Percentiles rank a stretch among this genome's conserved stretches.
These are phyloP conservation scores for Boloria selene DNA, from an alignment of 2,888 invertebrate species.

Conservation along the genomic window DNA sequence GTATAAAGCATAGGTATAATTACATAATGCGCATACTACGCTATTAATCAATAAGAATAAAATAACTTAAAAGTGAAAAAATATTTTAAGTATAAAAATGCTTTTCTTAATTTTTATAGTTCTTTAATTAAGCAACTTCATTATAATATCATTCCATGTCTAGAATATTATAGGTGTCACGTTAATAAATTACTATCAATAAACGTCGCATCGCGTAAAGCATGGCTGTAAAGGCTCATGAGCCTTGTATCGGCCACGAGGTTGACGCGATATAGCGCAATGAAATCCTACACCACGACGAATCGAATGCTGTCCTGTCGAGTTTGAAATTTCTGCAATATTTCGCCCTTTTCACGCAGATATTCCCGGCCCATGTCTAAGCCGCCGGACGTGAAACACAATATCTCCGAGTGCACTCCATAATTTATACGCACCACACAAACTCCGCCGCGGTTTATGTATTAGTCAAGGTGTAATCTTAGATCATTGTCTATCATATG, in stretches of 20 bases:
- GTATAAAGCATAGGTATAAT: too few species aligned
- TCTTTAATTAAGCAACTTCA: too few species aligned
- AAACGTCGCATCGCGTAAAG: slow-evolving; percentile 56
- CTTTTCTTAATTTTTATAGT: too few species aligned
- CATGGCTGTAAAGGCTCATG: slow-evolving; percentile 56
- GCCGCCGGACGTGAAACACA: slow-evolving; percentile 80
- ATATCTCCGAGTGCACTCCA: slow-evolving; percentile 74
- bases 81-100: too few species aligned
- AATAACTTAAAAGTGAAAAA: too few species aligned
- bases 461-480: slow-evolving; percentile 63
- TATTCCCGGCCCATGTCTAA: slow-evolving; percentile 77
- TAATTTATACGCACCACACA: slow-evolving; percentile 72
- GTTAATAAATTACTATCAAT: slow-evolving; percentile 67
- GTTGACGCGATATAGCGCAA: slow-evolving; percentile 70
- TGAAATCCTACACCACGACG: slow-evolving; percentile 80
- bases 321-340: slow-evolving; percentile 81
- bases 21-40: not conserved
- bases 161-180: slow-evolving; percentile 3
- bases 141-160: too few species aligned
- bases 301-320: slow-evolving; percentile 81
- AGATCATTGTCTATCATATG: slow-evolving; percentile 53
- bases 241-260: slow-evolving; percentile 55
- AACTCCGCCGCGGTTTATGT: slow-evolving; percentile 57
- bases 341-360: slow-evolving; percentile 81
- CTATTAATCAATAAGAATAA: too few species aligned